A percentile compares a stretch with the other conserved stretches of the same genome.
These are phyloP conservation scores for Latrodectus hesperus DNA, from an alignment of 2,888 invertebrate genomes.

Conservation along the genomic window DNA sequence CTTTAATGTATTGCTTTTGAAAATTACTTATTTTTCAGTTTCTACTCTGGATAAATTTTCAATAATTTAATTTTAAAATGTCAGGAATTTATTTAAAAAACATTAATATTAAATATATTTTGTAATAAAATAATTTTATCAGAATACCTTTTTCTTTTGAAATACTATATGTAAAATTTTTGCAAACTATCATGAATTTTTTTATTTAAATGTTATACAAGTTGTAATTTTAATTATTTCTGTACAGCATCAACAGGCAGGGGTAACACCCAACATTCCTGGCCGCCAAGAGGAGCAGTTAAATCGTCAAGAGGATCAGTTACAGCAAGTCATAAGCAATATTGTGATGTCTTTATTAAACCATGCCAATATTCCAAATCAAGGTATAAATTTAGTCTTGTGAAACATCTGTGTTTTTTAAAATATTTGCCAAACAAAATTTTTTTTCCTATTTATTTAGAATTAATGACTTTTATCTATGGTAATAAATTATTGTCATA, in stretches of 20 bases:
- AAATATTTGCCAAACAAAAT: too few relatives aligned
- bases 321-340: slow-evolving; percentile 52
- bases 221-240: not conserved
- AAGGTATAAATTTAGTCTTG: slow-evolving; percentile 1
- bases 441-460: too few relatives aligned
- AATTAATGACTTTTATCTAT: too few relatives aligned
- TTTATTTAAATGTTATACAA: too few relatives aligned
- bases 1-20: too few relatives aligned
- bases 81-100: not conserved
- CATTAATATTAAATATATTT: not conserved
- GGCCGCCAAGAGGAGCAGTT: slow-evolving; percentile 62
- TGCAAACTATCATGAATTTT: too few relatives aligned
- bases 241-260: slow-evolving; percentile 9
- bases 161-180: not conserved
- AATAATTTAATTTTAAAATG: too few relatives aligned
- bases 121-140: not conserved
- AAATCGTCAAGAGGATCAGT: slow-evolving; percentile 54
- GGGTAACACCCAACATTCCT: slow-evolving; percentile 48
- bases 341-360: slow-evolving; percentile 58
- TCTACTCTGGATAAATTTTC: too few relatives aligned
- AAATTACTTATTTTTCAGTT: too few relatives aligned
- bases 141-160: not conserved
- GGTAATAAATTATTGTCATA: too few relatives aligned
- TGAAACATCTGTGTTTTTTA: too few relatives aligned
- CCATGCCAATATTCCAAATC: slow-evolving; percentile 28